Evolutionary conservation across 2,113 vertebrate genomes (phyloP).

Genomic region (Alouatta palliata): DNA sequence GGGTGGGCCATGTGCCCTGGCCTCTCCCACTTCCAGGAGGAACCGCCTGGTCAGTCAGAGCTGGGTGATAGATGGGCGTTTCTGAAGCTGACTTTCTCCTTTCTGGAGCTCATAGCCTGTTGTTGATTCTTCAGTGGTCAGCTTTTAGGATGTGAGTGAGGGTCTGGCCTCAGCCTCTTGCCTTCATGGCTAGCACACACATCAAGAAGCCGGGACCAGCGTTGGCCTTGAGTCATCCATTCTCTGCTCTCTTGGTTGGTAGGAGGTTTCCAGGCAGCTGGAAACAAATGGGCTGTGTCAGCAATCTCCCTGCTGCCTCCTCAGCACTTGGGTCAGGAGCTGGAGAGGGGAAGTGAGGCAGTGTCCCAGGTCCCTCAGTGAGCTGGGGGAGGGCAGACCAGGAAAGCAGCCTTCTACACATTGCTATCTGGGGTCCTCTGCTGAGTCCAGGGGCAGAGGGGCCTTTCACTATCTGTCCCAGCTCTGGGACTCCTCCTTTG

Average conservation of each 20-base stretch:
- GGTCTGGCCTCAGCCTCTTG: slow-evolving; percentile 9
- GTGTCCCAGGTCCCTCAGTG: not conserved
- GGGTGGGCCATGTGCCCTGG: not conserved
- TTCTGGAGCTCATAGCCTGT: not conserved
- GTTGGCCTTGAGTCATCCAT: slow-evolving; percentile 1
- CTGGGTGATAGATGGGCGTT: not conserved
- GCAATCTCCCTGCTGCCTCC: slow-evolving; percentile 64
- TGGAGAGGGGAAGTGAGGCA: slow-evolving; percentile 58
- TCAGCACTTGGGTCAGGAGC: slow-evolving; percentile 59
- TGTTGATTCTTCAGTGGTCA: not conserved
- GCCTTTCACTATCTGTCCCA: not conserved
- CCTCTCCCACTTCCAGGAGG: not conserved
- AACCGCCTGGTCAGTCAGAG: not conserved
- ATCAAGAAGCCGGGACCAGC: not conserved
- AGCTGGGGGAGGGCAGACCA: not conserved
- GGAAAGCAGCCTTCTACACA: not conserved
- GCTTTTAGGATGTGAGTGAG: slow-evolving; percentile 19
- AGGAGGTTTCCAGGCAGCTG: slow-evolving; percentile 68
- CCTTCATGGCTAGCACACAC: not conserved
- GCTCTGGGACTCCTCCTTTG: not conserved
- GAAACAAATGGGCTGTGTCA: slow-evolving; percentile 11
- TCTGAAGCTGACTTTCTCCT: slow-evolving; percentile 29
- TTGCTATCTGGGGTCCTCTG: not conserved
- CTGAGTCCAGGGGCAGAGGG: not conserved
- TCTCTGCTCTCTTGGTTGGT: slow-evolving; percentile 28